phyloP scores from a whole-genome alignment of 1,140 invertebrate genomes.

The Drosophila bocki region DNA sequence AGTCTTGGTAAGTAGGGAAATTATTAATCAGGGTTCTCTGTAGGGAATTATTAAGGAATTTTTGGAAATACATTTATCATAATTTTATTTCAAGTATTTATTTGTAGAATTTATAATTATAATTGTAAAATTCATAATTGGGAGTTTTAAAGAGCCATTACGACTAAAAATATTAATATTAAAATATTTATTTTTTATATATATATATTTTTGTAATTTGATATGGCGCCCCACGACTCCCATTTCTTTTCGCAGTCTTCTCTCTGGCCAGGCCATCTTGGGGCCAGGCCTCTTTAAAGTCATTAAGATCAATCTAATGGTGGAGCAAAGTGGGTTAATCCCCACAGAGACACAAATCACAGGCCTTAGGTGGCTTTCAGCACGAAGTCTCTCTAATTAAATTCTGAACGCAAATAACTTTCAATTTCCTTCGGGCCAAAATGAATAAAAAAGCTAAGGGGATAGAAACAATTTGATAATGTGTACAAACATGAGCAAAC shows the following conservation, averaged over 20 bases:
- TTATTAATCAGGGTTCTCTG: neutral
- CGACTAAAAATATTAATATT: too few relatives aligned
- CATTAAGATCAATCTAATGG: conserved; percentile 30
- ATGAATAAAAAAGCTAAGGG: conserved; percentile 2
- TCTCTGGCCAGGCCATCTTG: neutral
- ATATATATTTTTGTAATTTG: neutral
- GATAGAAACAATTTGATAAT: conserved; percentile 31
- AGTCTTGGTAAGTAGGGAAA: neutral
- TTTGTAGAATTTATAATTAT: too few relatives aligned
- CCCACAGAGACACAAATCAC: conserved; percentile 31
- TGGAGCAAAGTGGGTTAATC: conserved; percentile 27
- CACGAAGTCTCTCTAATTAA: conserved; percentile 58
- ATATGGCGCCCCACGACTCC: neutral
- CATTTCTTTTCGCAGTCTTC: too few relatives aligned
- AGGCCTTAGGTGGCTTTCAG: conserved; percentile 24
- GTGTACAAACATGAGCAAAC: conserved; percentile 56
- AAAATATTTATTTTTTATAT: too few relatives aligned
- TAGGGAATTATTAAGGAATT: neutral
- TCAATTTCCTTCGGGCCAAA: conserved; percentile 65
- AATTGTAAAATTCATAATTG: too few relatives aligned
- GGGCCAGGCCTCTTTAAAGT: conserved; percentile 2
- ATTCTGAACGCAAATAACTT: conserved; percentile 75
- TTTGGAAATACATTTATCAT: neutral
- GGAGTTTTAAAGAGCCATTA: too few relatives aligned
- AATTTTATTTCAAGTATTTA: neutral